Conservation (phyloP, 2,113 vertebrate genomes). For the Campylorhamphus procurvoides region DNA sequence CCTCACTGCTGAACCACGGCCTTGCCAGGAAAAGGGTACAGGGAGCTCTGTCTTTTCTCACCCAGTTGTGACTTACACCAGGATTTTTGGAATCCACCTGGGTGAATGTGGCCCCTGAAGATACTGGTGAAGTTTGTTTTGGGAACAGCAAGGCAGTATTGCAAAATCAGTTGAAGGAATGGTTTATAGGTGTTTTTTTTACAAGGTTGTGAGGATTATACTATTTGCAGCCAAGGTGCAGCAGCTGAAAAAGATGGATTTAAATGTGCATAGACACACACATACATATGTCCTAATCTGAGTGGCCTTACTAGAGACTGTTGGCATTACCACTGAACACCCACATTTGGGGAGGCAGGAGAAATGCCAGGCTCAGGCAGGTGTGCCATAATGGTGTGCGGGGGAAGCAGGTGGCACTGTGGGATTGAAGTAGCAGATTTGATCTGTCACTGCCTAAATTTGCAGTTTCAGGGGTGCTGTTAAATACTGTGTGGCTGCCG, state of each 20-base stretch:
- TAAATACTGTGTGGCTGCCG: neutral
- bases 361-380: neutral
- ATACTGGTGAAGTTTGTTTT: neutral
- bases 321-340: neutral
- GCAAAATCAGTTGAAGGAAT: neutral
- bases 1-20: neutral
- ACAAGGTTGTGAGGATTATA: neutral
- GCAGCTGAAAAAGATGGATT: neutral
- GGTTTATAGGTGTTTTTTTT: neutral
- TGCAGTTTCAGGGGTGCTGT: constrained; percentile 15
- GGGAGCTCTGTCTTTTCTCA: neutral
- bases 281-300: neutral
- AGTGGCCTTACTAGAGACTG: neutral
- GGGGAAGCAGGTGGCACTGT: neutral
- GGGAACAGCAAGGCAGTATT: neutral
- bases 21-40: neutral
- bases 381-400: neutral
- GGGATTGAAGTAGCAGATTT: neutral
- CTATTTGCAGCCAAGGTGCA: neutral
- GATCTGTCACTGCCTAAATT: constrained; percentile 20
- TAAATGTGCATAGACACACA: no score
- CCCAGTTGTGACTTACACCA: neutral
- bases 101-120: neutral
- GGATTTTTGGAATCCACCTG: neutral
- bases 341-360: neutral